A percentile compares a stretch with the other conserved stretches of the same genome.
Evolutionary conservation across 2,113 vertebrate species (phyloP).

Genomic region (Cinclus cinclus): DNA sequence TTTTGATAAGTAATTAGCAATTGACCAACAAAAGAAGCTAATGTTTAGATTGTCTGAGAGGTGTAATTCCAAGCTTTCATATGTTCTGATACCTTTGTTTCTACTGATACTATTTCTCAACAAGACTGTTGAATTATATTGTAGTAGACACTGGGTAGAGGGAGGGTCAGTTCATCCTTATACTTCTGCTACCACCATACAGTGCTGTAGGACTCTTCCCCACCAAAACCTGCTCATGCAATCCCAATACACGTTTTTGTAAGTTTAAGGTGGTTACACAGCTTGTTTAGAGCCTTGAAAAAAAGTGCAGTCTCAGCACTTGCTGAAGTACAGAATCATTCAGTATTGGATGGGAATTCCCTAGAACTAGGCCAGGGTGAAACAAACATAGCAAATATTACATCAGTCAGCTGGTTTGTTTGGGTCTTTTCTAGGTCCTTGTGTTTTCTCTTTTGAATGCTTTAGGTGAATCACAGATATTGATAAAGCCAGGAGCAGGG

Average conservation of each 20-base stretch:
- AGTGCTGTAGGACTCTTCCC: neutral
- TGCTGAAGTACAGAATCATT: neutral
- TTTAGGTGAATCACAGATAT: neutral
- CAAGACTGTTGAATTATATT: neutral
- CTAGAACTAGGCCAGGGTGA: neutral
- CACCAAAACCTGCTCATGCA: neutral
- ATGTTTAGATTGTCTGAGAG: neutral
- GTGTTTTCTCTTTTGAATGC: neutral
- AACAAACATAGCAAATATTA: neutral
- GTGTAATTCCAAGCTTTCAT: neutral
- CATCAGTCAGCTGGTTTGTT: neutral
- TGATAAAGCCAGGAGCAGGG: neutral
- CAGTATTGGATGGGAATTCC: neutral
- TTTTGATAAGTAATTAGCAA: neutral
- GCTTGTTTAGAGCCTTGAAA: neutral
- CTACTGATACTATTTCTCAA: neutral
- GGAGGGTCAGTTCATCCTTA: neutral
- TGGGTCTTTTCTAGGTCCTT: neutral
- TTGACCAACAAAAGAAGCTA: neutral
- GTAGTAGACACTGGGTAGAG: neutral
- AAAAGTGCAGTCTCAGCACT: neutral
- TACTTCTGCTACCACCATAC: neutral
- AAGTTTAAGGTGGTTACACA: neutral
- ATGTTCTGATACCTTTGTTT: neutral
- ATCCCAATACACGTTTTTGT: neutral